Conservation (phyloP, 1,140 invertebrate genomes). For the Planococcus citri region DNA sequence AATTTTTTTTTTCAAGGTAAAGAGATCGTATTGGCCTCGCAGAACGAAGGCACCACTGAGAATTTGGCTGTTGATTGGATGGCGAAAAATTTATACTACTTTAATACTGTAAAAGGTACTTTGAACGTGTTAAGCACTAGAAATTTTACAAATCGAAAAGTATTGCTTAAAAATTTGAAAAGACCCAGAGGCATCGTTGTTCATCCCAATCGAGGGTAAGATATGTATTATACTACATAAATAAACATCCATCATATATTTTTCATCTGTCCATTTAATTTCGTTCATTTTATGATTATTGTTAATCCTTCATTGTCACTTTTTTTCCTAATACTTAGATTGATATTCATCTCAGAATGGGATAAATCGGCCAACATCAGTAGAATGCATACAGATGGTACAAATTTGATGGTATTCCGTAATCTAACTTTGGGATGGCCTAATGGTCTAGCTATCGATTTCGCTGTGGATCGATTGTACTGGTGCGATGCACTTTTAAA, state of each 20-base stretch:
- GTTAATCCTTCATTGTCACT: not conserved
- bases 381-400: conserved; percentile 75
- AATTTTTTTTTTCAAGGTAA: conserved; percentile 37
- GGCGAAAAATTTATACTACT: conserved; percentile 94
- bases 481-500: conserved; percentile 92
- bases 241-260: not conserved
- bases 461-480: conserved; percentile 69
- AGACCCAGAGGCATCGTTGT: conserved; percentile 88
- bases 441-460: conserved; percentile 88
- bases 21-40: conserved; percentile 86
- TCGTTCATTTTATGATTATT: no score
- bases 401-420: conserved; percentile 71
- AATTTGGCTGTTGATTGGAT: conserved; percentile 95
- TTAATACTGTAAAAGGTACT: conserved; percentile 90
- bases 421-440: conserved; percentile 92
- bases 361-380: conserved; percentile 92
- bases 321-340: conserved; percentile 40
- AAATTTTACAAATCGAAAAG: conserved; percentile 71
- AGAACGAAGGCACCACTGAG: conserved; percentile 95
- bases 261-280: not conserved
- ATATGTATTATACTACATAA: no score
- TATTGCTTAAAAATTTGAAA: conserved; percentile 75
- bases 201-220: conserved; percentile 78
- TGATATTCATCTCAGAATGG: conserved; percentile 91
- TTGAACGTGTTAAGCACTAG: conserved; percentile 82